Percentiles rank a stretch among this genome's conserved stretches.
Conservation (phyloP, 2,113 vertebrate genomes). For the Leptosomus discolor region DNA sequence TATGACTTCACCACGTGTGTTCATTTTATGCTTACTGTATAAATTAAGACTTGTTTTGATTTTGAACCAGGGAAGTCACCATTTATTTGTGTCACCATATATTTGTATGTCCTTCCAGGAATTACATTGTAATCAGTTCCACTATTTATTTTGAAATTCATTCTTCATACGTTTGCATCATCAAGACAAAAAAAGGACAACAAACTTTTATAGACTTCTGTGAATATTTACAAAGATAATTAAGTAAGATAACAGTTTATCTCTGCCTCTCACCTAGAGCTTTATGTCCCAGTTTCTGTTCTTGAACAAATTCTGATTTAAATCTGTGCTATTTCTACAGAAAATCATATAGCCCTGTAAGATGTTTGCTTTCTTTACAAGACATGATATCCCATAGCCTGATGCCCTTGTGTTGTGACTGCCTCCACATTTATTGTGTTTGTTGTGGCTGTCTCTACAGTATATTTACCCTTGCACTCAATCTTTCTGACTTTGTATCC, state of each 20-base stretch:
- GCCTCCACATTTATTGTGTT: not conserved
- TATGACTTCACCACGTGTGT: not conserved
- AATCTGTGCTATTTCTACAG: not conserved
- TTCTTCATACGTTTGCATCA: not conserved
- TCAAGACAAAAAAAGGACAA: not conserved
- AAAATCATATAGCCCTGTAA: not conserved
- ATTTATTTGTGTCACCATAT: slow-evolving; percentile 8
- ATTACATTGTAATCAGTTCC: not conserved
- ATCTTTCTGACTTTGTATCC: not conserved
- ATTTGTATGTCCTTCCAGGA: not conserved
- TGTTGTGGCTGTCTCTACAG: not conserved
- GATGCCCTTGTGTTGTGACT: not conserved
- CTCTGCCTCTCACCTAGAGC: not conserved
- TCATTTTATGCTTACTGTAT: not conserved
- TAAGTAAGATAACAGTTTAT: not conserved
- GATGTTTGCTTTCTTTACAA: not conserved
- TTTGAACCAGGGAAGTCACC: not conserved
- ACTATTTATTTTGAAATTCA: slow-evolving; percentile 25
- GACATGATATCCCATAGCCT: not conserved
- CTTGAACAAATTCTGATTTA: not conserved
- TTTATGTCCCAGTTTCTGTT: not conserved
- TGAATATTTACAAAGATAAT: not conserved
- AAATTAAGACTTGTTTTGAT: not conserved
- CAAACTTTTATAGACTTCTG: not conserved
- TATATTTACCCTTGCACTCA: not conserved